phyloP scores from a whole-genome alignment of 2,797 vertebrate genomes.

The Pseudochirops corinnae region DNA sequence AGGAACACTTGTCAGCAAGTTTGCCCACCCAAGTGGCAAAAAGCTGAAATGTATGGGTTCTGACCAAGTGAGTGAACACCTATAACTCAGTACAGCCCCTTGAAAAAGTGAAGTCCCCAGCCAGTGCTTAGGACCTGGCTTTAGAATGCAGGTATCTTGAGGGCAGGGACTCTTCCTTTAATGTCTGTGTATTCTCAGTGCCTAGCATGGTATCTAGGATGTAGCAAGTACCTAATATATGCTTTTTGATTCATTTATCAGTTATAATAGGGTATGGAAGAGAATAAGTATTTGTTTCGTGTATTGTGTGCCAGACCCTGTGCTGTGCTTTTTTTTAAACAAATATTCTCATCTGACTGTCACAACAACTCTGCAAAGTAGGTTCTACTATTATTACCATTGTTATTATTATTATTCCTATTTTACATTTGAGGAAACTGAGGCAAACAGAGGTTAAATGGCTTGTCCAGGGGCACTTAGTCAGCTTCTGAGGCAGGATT shows the following conservation, averaged over 20 bases:
- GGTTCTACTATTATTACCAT: too few species aligned
- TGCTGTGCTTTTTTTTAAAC: background rate
- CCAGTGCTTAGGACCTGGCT: background rate
- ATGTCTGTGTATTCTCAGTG: background rate
- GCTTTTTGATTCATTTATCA: slow-evolving; percentile 14
- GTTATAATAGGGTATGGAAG: background rate
- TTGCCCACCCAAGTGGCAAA: slow-evolving; percentile 63
- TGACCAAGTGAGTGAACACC: background rate
- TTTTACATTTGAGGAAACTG: too few species aligned
- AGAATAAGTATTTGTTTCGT: too few species aligned
- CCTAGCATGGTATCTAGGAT: background rate
- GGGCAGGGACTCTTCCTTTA: slow-evolving; percentile 3
- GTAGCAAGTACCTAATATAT: background rate
- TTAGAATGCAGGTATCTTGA: background rate
- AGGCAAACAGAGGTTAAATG: too few species aligned
- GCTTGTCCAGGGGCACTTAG: too few species aligned
- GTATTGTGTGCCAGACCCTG: background rate
- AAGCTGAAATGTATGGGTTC: slow-evolving; percentile 30
- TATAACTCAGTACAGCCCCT: too few species aligned
- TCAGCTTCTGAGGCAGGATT: too few species aligned
- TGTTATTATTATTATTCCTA: too few species aligned
- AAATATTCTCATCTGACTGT: too few species aligned
- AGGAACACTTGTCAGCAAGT: slow-evolving; percentile 75
- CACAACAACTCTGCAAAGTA: too few species aligned
- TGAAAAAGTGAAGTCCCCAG: background rate